phyloP scores from a whole-genome alignment of 2,113 vertebrate genomes.

The Helogale parvula region DNA sequence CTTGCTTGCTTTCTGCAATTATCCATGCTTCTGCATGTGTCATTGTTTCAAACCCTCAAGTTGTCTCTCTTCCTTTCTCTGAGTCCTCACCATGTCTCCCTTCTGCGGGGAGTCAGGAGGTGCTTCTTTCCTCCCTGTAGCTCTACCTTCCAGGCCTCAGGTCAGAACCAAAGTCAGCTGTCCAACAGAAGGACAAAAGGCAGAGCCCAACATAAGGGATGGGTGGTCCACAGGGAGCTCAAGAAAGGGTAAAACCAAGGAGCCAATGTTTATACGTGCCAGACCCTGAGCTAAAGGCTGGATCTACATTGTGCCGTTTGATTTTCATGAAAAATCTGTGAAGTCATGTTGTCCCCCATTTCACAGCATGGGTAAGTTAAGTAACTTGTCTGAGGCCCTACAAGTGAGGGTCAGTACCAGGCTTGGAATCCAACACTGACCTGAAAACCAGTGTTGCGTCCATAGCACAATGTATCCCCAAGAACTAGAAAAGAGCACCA shows the following conservation, averaged over 20 bases:
- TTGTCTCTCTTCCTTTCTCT: neutral
- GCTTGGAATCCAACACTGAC: neutral
- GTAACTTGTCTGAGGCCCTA: neutral
- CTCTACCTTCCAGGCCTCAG: neutral
- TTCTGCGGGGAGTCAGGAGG: neutral
- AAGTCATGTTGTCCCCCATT: neutral
- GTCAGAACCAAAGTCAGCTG: neutral
- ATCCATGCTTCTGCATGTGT: neutral
- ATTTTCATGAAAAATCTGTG: neutral
- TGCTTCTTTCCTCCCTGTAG: neutral
- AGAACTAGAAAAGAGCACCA: neutral
- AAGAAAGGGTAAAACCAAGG: neutral
- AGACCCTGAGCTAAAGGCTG: neutral
- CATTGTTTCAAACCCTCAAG: neutral
- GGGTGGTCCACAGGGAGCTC: neutral
- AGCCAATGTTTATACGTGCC: neutral
- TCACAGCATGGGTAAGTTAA: neutral
- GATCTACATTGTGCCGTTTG: neutral
- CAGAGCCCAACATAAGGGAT: neutral
- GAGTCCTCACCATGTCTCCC: neutral
- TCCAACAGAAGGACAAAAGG: neutral
- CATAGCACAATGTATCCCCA: neutral
- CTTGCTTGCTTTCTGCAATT: neutral
- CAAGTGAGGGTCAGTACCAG: neutral
- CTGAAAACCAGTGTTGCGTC: neutral